These are phyloP conservation scores for Dolichomitus sp. DNA, from an alignment of 2,888 invertebrate genomes.

Conservation along the genomic window DNA sequence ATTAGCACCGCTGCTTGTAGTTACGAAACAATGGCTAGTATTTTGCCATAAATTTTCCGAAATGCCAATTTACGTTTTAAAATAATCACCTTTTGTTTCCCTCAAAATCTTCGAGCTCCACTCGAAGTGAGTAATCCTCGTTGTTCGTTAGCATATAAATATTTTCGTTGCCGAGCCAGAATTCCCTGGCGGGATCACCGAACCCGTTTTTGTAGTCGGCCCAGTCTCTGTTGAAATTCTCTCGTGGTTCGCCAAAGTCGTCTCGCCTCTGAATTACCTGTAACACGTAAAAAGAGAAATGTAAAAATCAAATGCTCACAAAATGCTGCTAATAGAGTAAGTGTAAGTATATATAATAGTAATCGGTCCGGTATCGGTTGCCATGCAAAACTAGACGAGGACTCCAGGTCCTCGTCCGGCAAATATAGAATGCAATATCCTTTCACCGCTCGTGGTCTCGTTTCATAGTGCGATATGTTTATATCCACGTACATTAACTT, in stretches of 20 bases:
- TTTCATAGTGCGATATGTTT: conserved; percentile 38
- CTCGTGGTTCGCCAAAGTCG: conserved; percentile 94
- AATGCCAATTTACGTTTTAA: no score
- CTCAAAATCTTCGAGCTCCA: conserved; percentile 97
- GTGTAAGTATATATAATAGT: conserved; percentile 1
- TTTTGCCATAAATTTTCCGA: neutral
- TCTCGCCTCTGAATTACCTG: conserved; percentile 96
- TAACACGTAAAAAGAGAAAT: conserved; percentile 54
- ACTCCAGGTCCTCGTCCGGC: conserved; percentile 53
- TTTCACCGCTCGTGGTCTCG: conserved; percentile 60
- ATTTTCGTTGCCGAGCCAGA: conserved; percentile 97
- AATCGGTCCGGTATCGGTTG: conserved; percentile 36
- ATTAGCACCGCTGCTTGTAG: no score
- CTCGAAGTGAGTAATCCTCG: conserved; percentile 95
- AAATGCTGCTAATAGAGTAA: neutral
- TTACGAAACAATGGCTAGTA: neutral
- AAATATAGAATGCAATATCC: conserved; percentile 60
- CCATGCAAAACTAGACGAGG: conserved; percentile 59
- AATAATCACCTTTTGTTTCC: conserved; percentile 94
- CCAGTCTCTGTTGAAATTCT: conserved; percentile 97
- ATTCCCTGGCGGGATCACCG: conserved; percentile 95
- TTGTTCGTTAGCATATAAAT: conserved; percentile 97
- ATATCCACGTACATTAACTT: conserved; percentile 8
- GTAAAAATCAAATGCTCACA: conserved; percentile 8
- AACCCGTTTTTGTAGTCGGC: conserved; percentile 97